Conservation (phyloP, 1,140 invertebrate species). For the Bacillus rossius region DNA sequence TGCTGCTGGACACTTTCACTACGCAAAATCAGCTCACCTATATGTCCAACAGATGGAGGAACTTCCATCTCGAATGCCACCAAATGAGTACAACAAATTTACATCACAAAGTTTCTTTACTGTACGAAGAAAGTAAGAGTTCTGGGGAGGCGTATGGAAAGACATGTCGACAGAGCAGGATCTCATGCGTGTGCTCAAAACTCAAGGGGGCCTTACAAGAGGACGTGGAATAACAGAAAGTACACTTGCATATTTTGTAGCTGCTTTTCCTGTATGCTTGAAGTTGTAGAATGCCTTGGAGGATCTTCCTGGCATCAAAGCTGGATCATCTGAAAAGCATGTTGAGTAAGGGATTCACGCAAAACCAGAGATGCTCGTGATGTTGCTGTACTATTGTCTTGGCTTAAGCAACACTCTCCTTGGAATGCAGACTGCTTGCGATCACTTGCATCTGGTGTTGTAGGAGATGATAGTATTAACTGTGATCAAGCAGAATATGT, state of each 20-base stretch:
- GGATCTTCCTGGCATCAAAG: slow-evolving; percentile 31
- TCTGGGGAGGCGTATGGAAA: slow-evolving; percentile 39
- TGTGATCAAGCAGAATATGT: slow-evolving; percentile 37
- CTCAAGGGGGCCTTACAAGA: slow-evolving; percentile 34
- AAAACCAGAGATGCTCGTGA: slow-evolving; percentile 36
- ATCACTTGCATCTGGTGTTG: slow-evolving; percentile 37
- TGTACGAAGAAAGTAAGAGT: slow-evolving; percentile 38
- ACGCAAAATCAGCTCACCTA: slow-evolving; percentile 41
- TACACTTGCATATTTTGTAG: slow-evolving; percentile 38
- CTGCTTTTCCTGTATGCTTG: slow-evolving; percentile 29
- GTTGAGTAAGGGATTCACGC: slow-evolving; percentile 37
- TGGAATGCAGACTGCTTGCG: slow-evolving; percentile 25
- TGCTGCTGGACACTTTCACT: slow-evolving; percentile 39
- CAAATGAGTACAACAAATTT: slow-evolving; percentile 36
- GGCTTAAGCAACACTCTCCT: slow-evolving; percentile 28
- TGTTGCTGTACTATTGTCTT: slow-evolving; percentile 37
- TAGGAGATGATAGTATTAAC: slow-evolving; percentile 36
- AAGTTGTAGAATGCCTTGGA: slow-evolving; percentile 27
- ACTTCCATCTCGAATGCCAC: slow-evolving; percentile 31
- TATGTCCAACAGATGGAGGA: slow-evolving; percentile 42
- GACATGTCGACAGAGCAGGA: slow-evolving; percentile 40
- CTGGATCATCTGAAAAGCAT: slow-evolving; percentile 39
- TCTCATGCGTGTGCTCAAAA: slow-evolving; percentile 42
- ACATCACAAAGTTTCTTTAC: slow-evolving; percentile 33
- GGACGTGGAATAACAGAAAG: slow-evolving; percentile 35